Percentiles rank a stretch among this genome's conserved stretches.
Conservation (phyloP, 2,888 invertebrate genomes). For the Polymixis lichenea region DNA sequence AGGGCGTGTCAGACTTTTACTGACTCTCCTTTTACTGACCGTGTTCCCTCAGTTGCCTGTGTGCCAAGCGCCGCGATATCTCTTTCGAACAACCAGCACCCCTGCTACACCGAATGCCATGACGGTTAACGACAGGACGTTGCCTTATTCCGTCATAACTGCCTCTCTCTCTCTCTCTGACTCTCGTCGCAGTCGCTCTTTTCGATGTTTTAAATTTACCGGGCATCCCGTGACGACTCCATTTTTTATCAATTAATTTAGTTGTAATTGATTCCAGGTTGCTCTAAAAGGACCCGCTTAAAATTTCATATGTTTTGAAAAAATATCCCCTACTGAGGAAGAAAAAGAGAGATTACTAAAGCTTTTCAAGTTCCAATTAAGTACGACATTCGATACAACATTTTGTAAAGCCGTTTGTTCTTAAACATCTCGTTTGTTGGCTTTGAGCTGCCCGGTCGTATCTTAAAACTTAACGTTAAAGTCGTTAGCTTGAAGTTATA, state of each 20-base stretch:
- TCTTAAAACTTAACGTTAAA: neutral
- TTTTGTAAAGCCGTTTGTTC: neutral
- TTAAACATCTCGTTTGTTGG: neutral
- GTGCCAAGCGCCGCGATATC: too few species aligned
- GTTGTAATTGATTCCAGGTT: neutral
- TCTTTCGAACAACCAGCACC: too few species aligned
- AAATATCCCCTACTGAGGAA: neutral
- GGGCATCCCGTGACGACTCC: neutral
- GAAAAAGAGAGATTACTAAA: neutral
- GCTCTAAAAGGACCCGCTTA: neutral
- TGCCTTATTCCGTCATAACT: neutral
- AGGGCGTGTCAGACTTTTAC: too few species aligned
- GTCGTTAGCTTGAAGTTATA: neutral
- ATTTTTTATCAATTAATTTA: neutral
- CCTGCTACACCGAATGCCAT: too few species aligned
- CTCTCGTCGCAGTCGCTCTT: neutral
- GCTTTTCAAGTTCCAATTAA: neutral
- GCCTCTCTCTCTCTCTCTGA: neutral
- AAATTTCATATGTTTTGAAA: neutral
- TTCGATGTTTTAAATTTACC: neutral
- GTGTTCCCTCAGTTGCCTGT: too few species aligned
- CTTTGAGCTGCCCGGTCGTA: conserved; percentile 3
- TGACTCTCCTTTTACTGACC: too few species aligned
- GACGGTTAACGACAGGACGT: neutral
- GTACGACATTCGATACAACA: neutral